phyloP scores from a whole-genome alignment of 2,797 vertebrate species.

The Ispidina picta region DNA sequence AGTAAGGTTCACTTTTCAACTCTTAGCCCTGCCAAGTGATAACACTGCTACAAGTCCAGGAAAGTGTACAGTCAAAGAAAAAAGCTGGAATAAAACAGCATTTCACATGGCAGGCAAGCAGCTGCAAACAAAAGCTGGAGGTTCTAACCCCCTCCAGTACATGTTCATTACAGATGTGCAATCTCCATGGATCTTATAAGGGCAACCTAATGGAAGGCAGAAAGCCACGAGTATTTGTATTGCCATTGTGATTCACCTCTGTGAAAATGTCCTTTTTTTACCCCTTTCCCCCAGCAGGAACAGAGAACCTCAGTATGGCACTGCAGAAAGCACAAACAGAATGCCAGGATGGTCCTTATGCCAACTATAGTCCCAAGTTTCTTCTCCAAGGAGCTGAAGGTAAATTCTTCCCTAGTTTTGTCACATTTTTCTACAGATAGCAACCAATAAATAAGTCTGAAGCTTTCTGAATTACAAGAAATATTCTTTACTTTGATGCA shows the following conservation, averaged over 20 bases:
- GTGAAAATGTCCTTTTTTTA: neutral
- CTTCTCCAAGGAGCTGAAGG: neutral
- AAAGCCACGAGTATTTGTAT: neutral
- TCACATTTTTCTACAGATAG: neutral
- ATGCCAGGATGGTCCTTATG: neutral
- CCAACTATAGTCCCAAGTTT: neutral
- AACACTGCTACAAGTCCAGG: neutral
- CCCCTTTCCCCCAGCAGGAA: neutral
- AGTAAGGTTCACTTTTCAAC: neutral
- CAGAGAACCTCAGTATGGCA: neutral
- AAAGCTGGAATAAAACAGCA: constrained; percentile 13
- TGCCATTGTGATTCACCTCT: neutral
- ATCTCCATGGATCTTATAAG: neutral
- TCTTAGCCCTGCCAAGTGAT: constrained; percentile 45
- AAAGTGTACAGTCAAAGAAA: constrained; percentile 16
- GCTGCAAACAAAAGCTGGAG: constrained; percentile 29
- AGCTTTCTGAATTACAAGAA: neutral
- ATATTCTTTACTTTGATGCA: neutral
- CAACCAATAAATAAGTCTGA: neutral
- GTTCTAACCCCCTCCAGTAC: constrained; percentile 1
- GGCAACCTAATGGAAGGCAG: neutral
- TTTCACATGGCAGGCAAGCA: constrained; percentile 15
- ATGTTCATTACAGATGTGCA: neutral
- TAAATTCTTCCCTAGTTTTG: neutral
- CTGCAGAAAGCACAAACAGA: neutral